A percentile compares a stretch with the other conserved stretches of the same genome.
These are phyloP conservation scores for Lasiommata megera DNA, from an alignment of 2,888 invertebrate genomes.

Conservation along the genomic window DNA sequence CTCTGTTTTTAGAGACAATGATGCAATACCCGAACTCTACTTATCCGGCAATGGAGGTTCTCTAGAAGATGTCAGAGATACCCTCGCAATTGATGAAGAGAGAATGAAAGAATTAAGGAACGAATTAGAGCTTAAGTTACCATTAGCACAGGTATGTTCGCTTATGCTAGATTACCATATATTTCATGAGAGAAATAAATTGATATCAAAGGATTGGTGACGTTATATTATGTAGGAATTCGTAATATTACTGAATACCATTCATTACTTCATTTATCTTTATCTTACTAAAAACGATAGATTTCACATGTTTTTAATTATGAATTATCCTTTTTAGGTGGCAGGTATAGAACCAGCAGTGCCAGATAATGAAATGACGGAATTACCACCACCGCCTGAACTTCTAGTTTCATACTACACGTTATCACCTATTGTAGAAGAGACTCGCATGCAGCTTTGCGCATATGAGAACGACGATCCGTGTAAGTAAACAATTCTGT, in stretches of 20 bases:
- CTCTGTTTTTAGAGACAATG: constrained; percentile 47
- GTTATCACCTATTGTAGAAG: constrained; percentile 70
- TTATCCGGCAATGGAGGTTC: constrained; percentile 77
- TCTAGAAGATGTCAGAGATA: constrained; percentile 76
- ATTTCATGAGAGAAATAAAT: too few species aligned
- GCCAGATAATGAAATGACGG: constrained; percentile 37
- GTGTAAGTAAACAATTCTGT: constrained; percentile 56
- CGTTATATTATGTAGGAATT: too few species aligned
- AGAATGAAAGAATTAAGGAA: constrained; percentile 86
- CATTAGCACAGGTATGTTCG: constrained; percentile 82
- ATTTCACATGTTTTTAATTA: too few species aligned
- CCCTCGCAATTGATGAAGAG: constrained; percentile 84
- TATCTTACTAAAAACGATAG: too few species aligned
- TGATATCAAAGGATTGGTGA: too few species aligned
- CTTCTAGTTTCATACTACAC: constrained; percentile 66
- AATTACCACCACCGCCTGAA: constrained; percentile 59
- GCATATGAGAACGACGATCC: constrained; percentile 67
- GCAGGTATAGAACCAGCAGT: constrained; percentile 52
- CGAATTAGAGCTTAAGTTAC: constrained; percentile 86
- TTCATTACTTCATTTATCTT: too few species aligned
- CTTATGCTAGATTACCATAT: too few species aligned
- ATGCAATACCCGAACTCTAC: constrained; percentile 54
- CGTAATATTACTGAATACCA: too few species aligned
- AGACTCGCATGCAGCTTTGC: constrained; percentile 64
- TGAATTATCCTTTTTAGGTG: constrained; percentile 43